Evolutionary conservation across 1,140 invertebrate genomes (phyloP).

Genomic region (Tetramorium alpestre): DNA sequence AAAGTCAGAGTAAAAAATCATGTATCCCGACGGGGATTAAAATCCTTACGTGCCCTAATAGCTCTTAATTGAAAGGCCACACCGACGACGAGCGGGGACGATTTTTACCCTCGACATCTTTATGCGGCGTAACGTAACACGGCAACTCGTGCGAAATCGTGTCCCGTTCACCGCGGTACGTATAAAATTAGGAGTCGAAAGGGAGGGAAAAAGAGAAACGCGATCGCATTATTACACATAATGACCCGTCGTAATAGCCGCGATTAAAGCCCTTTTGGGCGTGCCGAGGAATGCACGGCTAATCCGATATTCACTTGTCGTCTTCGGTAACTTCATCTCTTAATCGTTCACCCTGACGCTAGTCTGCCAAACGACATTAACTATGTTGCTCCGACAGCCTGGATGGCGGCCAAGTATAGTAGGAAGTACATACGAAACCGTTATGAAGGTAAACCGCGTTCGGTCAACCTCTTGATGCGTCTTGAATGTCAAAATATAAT

Average conservation of each 20-base stretch:
- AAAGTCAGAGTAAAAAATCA: slow-evolving; percentile 76
- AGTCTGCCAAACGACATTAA: background rate
- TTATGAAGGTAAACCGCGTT: slow-evolving; percentile 32
- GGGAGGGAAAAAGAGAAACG: background rate
- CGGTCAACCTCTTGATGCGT: background rate
- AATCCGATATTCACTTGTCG: slow-evolving; percentile 55
- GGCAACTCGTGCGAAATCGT: slow-evolving; percentile 12
- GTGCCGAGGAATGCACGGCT: slow-evolving; percentile 42
- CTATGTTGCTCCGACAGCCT: background rate
- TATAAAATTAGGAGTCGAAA: slow-evolving; percentile 25
- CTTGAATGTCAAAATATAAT: background rate
- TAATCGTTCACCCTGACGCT: slow-evolving; percentile 16
- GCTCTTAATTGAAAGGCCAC: slow-evolving; percentile 77
- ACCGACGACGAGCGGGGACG: slow-evolving; percentile 47
- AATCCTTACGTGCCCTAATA: slow-evolving; percentile 76
- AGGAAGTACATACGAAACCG: slow-evolving; percentile 30
- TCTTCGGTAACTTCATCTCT: slow-evolving; percentile 48
- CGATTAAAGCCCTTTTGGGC: slow-evolving; percentile 55
- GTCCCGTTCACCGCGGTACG: background rate
- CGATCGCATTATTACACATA: slow-evolving; percentile 49
- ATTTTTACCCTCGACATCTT: slow-evolving; percentile 72
- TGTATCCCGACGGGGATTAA: slow-evolving; percentile 74
- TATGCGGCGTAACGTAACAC: slow-evolving; percentile 66
- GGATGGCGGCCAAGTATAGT: slow-evolving; percentile 37
- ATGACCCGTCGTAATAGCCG: slow-evolving; percentile 48